Evolutionary conservation across 2,797 vertebrate species (phyloP).

Genomic region (Gallinago solitaria): DNA sequence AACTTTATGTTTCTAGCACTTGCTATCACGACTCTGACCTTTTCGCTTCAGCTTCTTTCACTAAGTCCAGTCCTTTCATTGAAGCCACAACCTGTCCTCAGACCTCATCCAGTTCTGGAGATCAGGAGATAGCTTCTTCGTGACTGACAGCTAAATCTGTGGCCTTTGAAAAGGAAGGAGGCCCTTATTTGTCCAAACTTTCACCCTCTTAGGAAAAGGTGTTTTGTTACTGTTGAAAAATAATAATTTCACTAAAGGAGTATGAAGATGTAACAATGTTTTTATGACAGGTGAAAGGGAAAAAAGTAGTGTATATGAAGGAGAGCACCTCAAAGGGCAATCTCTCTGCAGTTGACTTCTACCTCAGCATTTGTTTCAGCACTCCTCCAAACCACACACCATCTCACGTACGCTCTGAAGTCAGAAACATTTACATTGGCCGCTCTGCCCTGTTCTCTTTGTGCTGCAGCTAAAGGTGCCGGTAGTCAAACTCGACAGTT

Average conservation of each 20-base stretch:
- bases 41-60: neutral
- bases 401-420: neutral
- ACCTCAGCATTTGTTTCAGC: neutral
- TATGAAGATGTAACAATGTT: neutral
- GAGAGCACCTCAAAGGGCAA: neutral
- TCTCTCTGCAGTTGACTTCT: neutral
- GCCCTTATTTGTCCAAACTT: neutral
- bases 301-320: neutral
- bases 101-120: neutral
- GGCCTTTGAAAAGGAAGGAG: neutral
- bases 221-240: neutral
- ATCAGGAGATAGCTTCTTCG: neutral
- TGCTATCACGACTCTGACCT: neutral
- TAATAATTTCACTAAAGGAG: neutral
- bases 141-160: neutral
- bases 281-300: neutral
- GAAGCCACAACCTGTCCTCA: neutral
- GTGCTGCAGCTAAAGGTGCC: neutral
- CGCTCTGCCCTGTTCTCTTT: neutral
- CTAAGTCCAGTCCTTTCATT: neutral
- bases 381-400: neutral
- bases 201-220: neutral
- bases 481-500: accelerated
- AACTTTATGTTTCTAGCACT: neutral
- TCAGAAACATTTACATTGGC: neutral